These are phyloP conservation scores for Mythimna pallens DNA, from an alignment of 2,888 invertebrate genomes.

Conservation along the genomic window DNA sequence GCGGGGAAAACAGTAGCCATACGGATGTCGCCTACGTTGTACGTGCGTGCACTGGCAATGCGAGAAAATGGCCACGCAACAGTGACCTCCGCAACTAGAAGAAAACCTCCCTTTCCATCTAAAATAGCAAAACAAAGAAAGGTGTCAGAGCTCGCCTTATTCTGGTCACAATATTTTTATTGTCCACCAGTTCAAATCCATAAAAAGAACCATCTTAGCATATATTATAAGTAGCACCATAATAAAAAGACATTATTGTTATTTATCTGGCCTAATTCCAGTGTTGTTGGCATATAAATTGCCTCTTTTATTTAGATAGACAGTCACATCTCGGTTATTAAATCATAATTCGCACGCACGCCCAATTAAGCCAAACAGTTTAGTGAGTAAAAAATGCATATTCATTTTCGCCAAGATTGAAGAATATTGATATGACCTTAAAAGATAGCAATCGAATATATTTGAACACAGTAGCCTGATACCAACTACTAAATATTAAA, in stretches of 20 bases:
- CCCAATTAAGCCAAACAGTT: conserved; percentile 51
- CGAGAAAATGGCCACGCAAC: conserved; percentile 68
- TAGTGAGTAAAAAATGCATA: conserved; percentile 50
- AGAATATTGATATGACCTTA: conserved; percentile 55
- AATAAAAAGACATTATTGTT: conserved; percentile 60
- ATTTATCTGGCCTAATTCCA: conserved; percentile 61
- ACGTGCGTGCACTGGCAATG: conserved; percentile 84
- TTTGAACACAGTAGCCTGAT: conserved; percentile 25
- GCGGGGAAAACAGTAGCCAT: conserved; percentile 84
- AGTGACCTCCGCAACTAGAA: conserved; percentile 65
- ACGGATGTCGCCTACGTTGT: conserved; percentile 81
- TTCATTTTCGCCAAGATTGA: conserved; percentile 36
- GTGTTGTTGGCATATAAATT: conserved; percentile 60
- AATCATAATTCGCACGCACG: conserved; percentile 63
- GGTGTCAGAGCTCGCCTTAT: conserved; percentile 62
- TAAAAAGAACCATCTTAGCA: conserved; percentile 79
- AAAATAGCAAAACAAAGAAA: conserved; percentile 35
- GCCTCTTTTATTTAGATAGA: conserved; percentile 62
- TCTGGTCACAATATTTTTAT: conserved; percentile 75
- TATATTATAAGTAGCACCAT: conserved; percentile 70
- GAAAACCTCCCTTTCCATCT: conserved; percentile 35
- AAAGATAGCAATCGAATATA: conserved; percentile 35
- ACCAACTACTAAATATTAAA: conserved; percentile 16
- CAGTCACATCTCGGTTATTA: conserved; percentile 49
- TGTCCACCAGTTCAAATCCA: conserved; percentile 75